A percentile compares a stretch with the other conserved stretches of the same genome.
These are phyloP conservation scores for Protomyctophum bolini DNA, from an alignment of 2,113 vertebrate species.

Conservation along the genomic window DNA sequence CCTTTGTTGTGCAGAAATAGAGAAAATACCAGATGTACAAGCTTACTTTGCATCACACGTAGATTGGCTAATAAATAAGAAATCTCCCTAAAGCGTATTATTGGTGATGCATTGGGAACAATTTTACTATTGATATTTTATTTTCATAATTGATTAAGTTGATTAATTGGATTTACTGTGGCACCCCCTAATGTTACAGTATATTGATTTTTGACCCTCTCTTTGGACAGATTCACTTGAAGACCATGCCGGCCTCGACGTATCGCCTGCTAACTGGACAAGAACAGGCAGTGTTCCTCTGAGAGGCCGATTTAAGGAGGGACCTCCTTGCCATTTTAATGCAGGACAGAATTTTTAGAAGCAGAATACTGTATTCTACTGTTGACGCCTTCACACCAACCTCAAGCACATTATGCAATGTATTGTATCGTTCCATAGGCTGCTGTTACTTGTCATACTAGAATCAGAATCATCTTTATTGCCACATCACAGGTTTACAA, in stretches of 20 bases:
- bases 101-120: too few relatives aligned
- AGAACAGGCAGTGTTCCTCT: constrained; percentile 92
- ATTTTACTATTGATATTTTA: background rate
- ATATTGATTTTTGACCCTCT: background rate
- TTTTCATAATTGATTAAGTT: too few relatives aligned
- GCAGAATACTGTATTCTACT: constrained; percentile 36
- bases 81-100: too few relatives aligned
- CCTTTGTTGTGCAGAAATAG: too few relatives aligned
- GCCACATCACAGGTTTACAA: constrained; percentile 21
- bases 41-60: too few relatives aligned
- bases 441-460: constrained; percentile 25
- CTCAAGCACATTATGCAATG: constrained; percentile 61
- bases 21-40: too few relatives aligned
- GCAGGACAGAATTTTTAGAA: background rate
- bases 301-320: constrained; percentile 26
- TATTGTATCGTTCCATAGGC: constrained; percentile 22
- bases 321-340: constrained; percentile 23
- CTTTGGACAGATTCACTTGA: constrained; percentile 88
- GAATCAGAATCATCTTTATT: too few relatives aligned
- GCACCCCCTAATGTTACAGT: too few relatives aligned
- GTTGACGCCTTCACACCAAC: constrained; percentile 50
- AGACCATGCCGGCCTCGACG: constrained; percentile 95
- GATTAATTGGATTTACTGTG: background rate
- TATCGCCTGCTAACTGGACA: constrained; percentile 94
- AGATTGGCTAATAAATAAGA: too few relatives aligned